Conservation (phyloP, 2,113 vertebrate genomes). For the Arizona elegans region DNA sequence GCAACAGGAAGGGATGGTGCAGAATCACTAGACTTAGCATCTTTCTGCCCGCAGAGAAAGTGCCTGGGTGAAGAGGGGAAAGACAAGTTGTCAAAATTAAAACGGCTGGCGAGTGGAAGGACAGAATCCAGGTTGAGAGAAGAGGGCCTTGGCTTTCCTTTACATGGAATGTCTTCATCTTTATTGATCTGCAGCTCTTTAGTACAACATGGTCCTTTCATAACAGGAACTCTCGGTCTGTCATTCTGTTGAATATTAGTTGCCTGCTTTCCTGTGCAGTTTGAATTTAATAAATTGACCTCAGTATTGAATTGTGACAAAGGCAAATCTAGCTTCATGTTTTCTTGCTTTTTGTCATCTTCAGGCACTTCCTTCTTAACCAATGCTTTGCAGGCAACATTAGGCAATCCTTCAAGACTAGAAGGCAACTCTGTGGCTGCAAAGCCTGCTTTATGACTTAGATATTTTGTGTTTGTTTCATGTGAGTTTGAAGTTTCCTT, state of each 20-base stretch:
- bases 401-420: conserved; percentile 29
- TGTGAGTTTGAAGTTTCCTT: conserved; percentile 46
- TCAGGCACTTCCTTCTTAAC: conserved; percentile 22
- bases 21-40: conserved; percentile 63
- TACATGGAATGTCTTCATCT: conserved; percentile 57
- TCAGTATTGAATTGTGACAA: conserved; percentile 21
- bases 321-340: conserved; percentile 25
- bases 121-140: conserved; percentile 75
- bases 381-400: conserved; percentile 20
- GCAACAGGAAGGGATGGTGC: conserved; percentile 51
- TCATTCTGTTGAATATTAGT: conserved; percentile 16
- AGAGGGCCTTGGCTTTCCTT: conserved; percentile 71
- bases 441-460: conserved; percentile 30
- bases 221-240: background rate
- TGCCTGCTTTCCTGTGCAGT: conserved; percentile 39
- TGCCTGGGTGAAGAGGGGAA: conserved; percentile 52
- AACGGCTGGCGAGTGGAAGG: conserved; percentile 59
- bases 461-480: conserved; percentile 11
- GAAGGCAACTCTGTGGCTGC: conserved; percentile 3
- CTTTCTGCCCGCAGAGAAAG: conserved; percentile 58
- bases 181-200: conserved; percentile 38
- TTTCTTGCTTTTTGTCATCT: conserved; percentile 35
- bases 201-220: conserved; percentile 30
- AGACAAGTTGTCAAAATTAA: conserved; percentile 66
- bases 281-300: conserved; percentile 36